Evolutionary conservation across 37 sponge, comb jelly and placozoan species (phyloP).

Genomic region (Lycopodina hypogea): DNA sequence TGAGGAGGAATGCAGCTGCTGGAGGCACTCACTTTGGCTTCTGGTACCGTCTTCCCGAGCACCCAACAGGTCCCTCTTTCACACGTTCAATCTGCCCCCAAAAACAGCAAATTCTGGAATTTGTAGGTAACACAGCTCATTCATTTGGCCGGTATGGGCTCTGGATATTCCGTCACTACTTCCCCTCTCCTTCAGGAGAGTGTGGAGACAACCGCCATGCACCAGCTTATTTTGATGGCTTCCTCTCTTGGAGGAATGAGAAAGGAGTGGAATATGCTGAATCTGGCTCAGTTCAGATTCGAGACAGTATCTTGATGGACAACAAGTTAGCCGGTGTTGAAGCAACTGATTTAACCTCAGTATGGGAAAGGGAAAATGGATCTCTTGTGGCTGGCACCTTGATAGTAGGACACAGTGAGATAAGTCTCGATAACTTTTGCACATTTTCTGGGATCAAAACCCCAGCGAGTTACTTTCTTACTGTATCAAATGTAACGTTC

Average conservation of each 20-base stretch:
- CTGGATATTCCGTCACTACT: constrained; percentile 84
- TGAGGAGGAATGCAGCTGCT: constrained; percentile 90
- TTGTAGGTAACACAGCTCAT: constrained; percentile 87
- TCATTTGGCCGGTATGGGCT: constrained; percentile 96
- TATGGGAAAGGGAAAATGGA: constrained; percentile 51
- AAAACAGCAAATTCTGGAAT: constrained; percentile 62
- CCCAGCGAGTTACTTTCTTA: constrained; percentile 61
- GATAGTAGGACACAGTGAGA: constrained; percentile 63
- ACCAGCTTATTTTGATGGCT: constrained; percentile 59
- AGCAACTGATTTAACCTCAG: constrained; percentile 11
- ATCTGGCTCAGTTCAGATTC: constrained; percentile 69
- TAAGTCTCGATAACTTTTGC: constrained; percentile 49
- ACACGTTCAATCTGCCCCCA: constrained; percentile 69
- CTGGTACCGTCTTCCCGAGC: constrained; percentile 85
- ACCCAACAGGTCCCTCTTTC: constrained; percentile 88
- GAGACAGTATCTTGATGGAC: constrained; percentile 65
- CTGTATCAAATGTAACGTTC: constrained; percentile 86
- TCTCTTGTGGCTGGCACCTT: constrained; percentile 54
- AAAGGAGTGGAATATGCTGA: constrained; percentile 82
- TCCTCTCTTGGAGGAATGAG: constrained; percentile 78
- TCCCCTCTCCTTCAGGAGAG: constrained; percentile 58
- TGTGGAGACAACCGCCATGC: constrained; percentile 41
- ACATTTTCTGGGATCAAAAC: constrained; percentile 76
- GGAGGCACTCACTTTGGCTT: constrained; percentile 97
- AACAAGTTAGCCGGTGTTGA: constrained; percentile 79